Conservation (phyloP, 2,888 invertebrate species). For the Andrena chrysosceles region DNA sequence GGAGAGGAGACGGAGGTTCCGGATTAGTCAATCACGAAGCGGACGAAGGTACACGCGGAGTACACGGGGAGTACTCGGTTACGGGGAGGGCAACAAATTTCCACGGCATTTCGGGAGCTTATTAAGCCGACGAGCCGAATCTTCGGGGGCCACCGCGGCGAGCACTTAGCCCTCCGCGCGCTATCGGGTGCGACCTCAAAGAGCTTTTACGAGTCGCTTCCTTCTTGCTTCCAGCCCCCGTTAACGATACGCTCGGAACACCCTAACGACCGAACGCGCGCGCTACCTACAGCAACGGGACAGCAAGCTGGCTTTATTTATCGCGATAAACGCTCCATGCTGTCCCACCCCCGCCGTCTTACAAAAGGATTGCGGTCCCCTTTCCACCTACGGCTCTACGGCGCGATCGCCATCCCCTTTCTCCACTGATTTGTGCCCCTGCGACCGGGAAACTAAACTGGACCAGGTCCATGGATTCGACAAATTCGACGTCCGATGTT, state of each 20-base stretch:
- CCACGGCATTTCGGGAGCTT: conserved; percentile 77
- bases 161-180: conserved; percentile 50
- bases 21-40: conserved; percentile 45
- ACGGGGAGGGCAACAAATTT: conserved; percentile 74
- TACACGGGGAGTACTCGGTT: conserved; percentile 34
- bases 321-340: conserved; percentile 51
- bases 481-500: conserved; percentile 41
- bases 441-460: neutral
- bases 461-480: neutral
- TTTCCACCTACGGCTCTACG: neutral
- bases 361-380: conserved; percentile 48
- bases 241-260: conserved; percentile 58
- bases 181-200: conserved; percentile 62
- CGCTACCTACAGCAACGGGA: conserved; percentile 29
- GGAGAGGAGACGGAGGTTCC: conserved; percentile 20
- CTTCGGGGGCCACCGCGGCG: conserved; percentile 41
- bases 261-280: conserved; percentile 51
- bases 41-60: conserved; percentile 7
- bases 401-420: neutral
- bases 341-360: conserved; percentile 28
- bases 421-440: conserved; percentile 23
- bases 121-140: conserved; percentile 73
- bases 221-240: conserved; percentile 39
- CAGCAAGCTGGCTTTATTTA: conserved; percentile 52
- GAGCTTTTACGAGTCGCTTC: conserved; percentile 51